Conservation (phyloP, 1,140 invertebrate species). For the Homalodisca vitripennis region DNA sequence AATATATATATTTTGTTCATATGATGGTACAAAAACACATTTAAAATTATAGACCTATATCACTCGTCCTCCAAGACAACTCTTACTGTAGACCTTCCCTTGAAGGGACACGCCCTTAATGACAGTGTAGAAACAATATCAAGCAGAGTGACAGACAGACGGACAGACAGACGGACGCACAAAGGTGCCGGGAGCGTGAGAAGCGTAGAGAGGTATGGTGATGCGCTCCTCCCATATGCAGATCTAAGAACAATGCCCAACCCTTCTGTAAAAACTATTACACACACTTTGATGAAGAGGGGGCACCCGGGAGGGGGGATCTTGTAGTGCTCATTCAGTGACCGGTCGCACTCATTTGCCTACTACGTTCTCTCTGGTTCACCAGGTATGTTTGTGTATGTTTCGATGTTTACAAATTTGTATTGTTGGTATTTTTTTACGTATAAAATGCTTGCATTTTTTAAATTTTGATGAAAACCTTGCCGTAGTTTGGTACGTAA, state of each 20-base stretch:
- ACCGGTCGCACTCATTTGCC: conserved; percentile 5
- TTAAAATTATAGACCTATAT: too few relatives aligned
- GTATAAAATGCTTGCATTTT: too few relatives aligned
- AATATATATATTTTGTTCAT: too few relatives aligned
- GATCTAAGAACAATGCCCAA: conserved; percentile 26
- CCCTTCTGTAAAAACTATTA: conserved; percentile 28
- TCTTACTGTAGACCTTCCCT: too few relatives aligned
- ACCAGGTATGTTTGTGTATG: not conserved
- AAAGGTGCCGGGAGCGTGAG: too few relatives aligned
- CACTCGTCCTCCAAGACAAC: too few relatives aligned
- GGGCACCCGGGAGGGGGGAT: conserved; percentile 5
- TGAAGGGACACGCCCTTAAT: too few relatives aligned
- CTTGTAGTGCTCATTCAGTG: conserved; percentile 16
- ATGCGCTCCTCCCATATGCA: conserved; percentile 4
- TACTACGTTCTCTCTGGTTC: not conserved
- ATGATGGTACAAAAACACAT: too few relatives aligned
- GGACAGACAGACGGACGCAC: too few relatives aligned
- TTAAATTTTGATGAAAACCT: too few relatives aligned
- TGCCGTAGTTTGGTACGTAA: too few relatives aligned
- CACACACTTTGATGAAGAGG: conserved; percentile 11
- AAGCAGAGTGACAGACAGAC: too few relatives aligned
- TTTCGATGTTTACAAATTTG: not conserved
- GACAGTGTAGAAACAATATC: conserved; percentile 1
- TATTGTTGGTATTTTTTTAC: not conserved
- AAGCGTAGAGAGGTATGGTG: not conserved